phyloP scores from a whole-genome alignment of 2,113 vertebrate species.

The Thinocorus orbignyianus region DNA sequence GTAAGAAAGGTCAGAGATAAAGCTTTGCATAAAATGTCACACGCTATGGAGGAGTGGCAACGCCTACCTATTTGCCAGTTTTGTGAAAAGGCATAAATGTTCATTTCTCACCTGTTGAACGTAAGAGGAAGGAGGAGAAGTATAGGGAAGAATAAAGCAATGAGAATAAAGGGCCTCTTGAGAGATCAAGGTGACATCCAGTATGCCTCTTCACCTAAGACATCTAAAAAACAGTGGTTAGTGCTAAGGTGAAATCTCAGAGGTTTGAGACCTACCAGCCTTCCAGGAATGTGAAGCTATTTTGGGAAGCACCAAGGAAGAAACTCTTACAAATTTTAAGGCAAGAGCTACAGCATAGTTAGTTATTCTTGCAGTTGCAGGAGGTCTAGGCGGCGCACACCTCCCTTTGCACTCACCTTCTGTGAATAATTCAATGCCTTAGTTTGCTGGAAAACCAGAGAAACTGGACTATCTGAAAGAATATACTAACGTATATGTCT shows the following conservation, averaged over 20 bases:
- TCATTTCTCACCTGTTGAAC: slow-evolving; percentile 5
- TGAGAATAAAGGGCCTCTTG: neutral
- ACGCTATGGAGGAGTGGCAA: neutral
- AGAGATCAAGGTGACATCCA: neutral
- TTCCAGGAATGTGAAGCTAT: neutral
- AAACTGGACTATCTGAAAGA: neutral
- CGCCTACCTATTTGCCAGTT: neutral
- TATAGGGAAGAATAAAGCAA: neutral
- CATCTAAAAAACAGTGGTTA: neutral
- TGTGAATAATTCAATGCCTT: neutral
- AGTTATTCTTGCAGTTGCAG: neutral
- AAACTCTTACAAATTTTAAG: neutral
- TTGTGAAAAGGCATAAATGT: neutral
- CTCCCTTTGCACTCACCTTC: neutral
- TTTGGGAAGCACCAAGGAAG: neutral
- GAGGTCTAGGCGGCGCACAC: accelerated
- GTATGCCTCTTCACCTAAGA: neutral
- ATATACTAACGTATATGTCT: neutral
- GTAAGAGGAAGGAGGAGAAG: neutral
- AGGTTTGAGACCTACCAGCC: neutral
- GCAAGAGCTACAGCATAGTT: neutral
- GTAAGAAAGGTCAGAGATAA: slow-evolving; percentile 52
- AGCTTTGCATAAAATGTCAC: slow-evolving; percentile 34
- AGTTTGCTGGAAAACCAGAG: neutral
- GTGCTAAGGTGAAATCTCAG: neutral